Evolutionary conservation across 1,140 invertebrate species (phyloP), one percentile per base, ranked within the genome.

Genomic region (Holcopasites calliopsidis): DNA sequence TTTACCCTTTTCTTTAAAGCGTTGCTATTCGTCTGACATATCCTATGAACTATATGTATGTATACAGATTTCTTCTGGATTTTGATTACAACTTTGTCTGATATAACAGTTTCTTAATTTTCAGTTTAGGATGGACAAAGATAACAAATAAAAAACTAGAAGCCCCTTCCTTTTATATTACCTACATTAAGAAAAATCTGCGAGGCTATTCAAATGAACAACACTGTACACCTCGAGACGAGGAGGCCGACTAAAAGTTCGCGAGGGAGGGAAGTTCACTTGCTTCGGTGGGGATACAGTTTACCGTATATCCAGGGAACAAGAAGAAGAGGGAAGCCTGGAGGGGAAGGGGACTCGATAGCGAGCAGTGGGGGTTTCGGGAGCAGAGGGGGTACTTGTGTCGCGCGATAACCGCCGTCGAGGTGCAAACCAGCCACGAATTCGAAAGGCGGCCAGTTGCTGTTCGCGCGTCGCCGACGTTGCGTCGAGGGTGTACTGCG

Each of bases 371-470:
- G 44, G 70, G 65, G 65, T 31, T 44, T 55, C 44, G 13, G n/a
- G 57, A 10, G 52, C 28, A 54, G 71, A 31, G 73, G 79, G 82
- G 52, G 47, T 69, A 84, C 79, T 86, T 76, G 86, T 83, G 84
- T 84, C 82, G 82, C 80, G 80, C 85, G 84, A 87, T 85, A 87
- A 89, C 85, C 84, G 83, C 83, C 86, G 86, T 64, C 84, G 89
- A 90, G 89, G 88, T 89, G 87, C 88, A 89, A 90, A 90, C 86
- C 90, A 87, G 87, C 86, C 87, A 88, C 88, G 84, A 90, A 89
- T 90, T 90, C 88, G 87, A 88, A 88, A 90, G 90, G 85, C 88
- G 82, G 81, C 84, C 89, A 90, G 90, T 90, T 88, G 88, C 84
- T 87, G 88, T 88, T 85, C 85, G 89, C 89, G 89, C 88, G 89